Conservation (phyloP, 2,797 vertebrate species). For the Holocentrus rufus region DNA sequence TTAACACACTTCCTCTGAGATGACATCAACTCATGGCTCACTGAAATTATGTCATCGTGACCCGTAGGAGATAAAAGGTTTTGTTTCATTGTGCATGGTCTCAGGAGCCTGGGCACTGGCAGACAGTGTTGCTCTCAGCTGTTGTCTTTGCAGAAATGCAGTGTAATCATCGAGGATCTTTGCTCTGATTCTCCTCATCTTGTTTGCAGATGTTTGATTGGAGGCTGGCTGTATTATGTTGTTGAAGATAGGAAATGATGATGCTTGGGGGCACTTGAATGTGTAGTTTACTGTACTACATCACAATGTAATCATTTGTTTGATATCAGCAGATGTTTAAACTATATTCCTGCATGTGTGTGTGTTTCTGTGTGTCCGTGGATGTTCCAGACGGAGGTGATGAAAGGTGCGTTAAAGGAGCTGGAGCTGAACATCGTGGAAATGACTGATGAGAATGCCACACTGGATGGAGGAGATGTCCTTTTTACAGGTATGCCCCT, state of each 20-base stretch:
- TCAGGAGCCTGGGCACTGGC: conserved; percentile 12
- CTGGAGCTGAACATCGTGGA: conserved; percentile 93
- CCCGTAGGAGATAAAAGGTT: conserved; percentile 51
- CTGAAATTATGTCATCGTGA: conserved; percentile 75
- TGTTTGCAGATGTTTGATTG: conserved; percentile 58
- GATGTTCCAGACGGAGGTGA: conserved; percentile 85
- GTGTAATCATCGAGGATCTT: conserved; percentile 13
- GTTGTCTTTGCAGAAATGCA: conserved; percentile 18
- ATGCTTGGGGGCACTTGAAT: conserved; percentile 15
- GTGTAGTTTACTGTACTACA: conserved; percentile 27
- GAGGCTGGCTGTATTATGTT: conserved; percentile 39
- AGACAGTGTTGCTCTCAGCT: conserved; percentile 12
- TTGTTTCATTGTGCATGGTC: conserved; percentile 44
- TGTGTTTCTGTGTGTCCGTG: conserved; percentile 20
- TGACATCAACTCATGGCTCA: conserved; percentile 74
- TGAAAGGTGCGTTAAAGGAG: conserved; percentile 86
- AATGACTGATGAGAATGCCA: conserved; percentile 93
- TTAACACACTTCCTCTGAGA: conserved; percentile 69
- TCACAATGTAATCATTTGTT: conserved; percentile 32
- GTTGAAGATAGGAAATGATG: conserved; percentile 38
- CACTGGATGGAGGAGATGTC: conserved; percentile 96
- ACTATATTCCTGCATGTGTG: conserved; percentile 48
- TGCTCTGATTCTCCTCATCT: conserved; percentile 40
- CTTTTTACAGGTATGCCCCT: conserved; percentile 91
- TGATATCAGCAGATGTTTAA: conserved; percentile 50